A percentile compares a stretch with the other conserved stretches of the same genome.
phyloP scores from a whole-genome alignment of 2,888 invertebrate genomes.

The Microctonus aethiopoides region DNA sequence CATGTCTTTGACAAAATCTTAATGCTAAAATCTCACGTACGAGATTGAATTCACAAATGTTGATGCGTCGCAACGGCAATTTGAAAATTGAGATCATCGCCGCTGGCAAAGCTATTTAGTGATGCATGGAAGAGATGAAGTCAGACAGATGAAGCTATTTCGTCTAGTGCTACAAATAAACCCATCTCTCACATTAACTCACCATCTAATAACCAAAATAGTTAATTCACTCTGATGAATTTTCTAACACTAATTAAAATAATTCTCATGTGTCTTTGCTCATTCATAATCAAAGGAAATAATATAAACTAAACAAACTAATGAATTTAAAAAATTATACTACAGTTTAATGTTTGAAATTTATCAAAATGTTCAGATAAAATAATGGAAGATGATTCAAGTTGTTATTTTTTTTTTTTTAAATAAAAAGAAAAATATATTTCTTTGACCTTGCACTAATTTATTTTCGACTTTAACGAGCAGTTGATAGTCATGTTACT shows the following conservation, averaged over 20 bases:
- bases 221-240: not conserved
- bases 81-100: not conserved
- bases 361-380: too few relatives aligned
- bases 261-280: not conserved
- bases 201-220: not conserved
- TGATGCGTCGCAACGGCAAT: not conserved
- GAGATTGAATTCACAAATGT: constrained; percentile 1
- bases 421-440: too few relatives aligned
- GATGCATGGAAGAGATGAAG: constrained; percentile 4
- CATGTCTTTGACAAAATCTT: not conserved
- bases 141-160: not conserved
- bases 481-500: not conserved
- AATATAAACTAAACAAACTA: too few relatives aligned
- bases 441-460: not conserved
- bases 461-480: not conserved
- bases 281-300: not conserved
- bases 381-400: too few relatives aligned
- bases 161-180: not conserved
- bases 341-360: too few relatives aligned
- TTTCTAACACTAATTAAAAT: not conserved
- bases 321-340: too few relatives aligned
- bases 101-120: not conserved
- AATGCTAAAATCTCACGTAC: not conserved
- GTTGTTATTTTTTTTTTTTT: too few relatives aligned
- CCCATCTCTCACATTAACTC: not conserved